Percentiles rank a stretch among this genome's conserved stretches.
Conservation (phyloP, 2,113 vertebrate species). For the Coptodon rendalli region DNA sequence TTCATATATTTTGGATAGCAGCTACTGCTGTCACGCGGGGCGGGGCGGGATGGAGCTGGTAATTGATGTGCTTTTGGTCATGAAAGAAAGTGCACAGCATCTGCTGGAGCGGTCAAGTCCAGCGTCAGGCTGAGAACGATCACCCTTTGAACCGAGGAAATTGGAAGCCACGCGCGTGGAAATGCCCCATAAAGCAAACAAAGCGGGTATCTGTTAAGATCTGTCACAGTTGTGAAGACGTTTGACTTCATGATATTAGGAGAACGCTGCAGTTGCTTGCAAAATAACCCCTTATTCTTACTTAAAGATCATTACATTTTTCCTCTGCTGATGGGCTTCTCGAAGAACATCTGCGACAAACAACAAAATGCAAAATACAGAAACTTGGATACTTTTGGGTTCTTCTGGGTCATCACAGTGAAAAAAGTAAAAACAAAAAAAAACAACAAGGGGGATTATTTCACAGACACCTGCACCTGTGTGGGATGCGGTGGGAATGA, state of each 20-base stretch:
- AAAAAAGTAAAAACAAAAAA: not conserved
- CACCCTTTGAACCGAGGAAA: conserved; percentile 36
- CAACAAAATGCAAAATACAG: not conserved
- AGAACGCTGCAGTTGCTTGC: not conserved
- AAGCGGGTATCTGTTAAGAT: conserved; percentile 25
- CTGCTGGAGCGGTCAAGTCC: not conserved
- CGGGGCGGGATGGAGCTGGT: not conserved
- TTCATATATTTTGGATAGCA: conserved; percentile 6
- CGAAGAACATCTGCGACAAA: not conserved
- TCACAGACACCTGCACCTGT: not conserved
- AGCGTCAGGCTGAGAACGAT: conserved; percentile 7
- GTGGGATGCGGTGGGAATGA: not conserved
- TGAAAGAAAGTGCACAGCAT: not conserved
- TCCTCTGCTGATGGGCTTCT: not conserved
- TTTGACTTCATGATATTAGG: conserved; percentile 40
- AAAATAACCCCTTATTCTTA: conserved; percentile 6
- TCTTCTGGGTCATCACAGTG: not conserved
- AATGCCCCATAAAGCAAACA: conserved; percentile 32
- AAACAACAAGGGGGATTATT: not conserved
- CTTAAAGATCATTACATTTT: not conserved
- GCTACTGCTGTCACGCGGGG: not conserved
- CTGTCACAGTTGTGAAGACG: conserved; percentile 17
- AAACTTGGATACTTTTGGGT: not conserved
- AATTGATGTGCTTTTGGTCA: conserved; percentile 25
- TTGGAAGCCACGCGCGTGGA: conserved; percentile 26